These are phyloP conservation scores for Drosophila nikananu DNA, from an alignment of 1,140 invertebrate species.

Conservation along the genomic window DNA sequence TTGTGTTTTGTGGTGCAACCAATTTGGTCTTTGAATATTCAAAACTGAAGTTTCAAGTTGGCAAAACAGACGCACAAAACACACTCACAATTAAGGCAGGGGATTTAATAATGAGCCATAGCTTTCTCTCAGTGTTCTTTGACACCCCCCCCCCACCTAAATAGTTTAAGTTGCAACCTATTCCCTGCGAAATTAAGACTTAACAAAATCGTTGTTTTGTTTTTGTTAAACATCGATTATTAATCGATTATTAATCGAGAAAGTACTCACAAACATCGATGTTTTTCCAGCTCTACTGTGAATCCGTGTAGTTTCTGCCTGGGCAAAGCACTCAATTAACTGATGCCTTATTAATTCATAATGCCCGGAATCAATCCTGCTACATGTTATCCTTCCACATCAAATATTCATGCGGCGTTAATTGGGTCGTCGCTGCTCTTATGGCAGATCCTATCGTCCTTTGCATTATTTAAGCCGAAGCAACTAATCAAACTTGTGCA, in stretches of 20 bases:
- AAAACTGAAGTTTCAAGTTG: not conserved
- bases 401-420: slow-evolving; percentile 40
- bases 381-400: slow-evolving; percentile 15
- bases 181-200: no score
- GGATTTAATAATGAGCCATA: no score
- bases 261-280: no score
- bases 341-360: slow-evolving; percentile 32
- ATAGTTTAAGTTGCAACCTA: not conserved
- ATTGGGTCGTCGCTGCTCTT: slow-evolving; percentile 20
- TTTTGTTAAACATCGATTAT: no score
- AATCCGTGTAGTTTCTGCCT: not conserved
- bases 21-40: slow-evolving; percentile 12
- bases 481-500: slow-evolving; percentile 78
- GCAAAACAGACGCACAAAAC: not conserved
- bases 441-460: slow-evolving; percentile 8
- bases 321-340: slow-evolving; percentile 4
- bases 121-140: no score
- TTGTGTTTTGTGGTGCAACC: slow-evolving; percentile 2
- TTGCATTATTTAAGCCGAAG: slow-evolving; percentile 54
- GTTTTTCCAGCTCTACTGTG: no score
- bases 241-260: no score
- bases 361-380: not conserved
- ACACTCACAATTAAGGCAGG: no score
- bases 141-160: no score
- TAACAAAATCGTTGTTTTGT: no score